Base-by-base conservation (phyloP, 2,113 vertebrate genomes). In the Campylorhamphus procurvoides region DNA sequence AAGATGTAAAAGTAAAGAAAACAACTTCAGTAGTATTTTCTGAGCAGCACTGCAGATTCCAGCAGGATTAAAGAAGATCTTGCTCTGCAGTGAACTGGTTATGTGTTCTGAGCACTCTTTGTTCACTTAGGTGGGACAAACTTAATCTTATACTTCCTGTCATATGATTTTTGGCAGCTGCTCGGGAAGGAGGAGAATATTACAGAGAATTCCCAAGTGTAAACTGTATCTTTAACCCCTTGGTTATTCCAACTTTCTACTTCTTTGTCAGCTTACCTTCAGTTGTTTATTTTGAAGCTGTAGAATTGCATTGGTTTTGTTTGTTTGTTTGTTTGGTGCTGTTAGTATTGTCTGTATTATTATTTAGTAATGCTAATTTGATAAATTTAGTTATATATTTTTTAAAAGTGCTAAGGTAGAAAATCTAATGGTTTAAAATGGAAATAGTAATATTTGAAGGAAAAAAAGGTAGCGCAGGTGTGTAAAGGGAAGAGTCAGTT, bases 51-150 rank as follows among this genome's bases (percentile, higher is more conserved):
- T 97, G 97, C 94, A 96, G 98, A 98, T 98, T 98, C 97, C 98
- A 97, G 90, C 84, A 97, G 97, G 98, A 98, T 98, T 98, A 98
- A 97, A 94, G 97, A 97, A 97, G 97, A 98, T 98, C 97, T 97
- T 93, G 25, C 97, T 97, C 97, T 97, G 93, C 96, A 98, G 97
- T 98, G 92, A 98, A 98, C 97, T 94, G 81, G 96, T 98, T 97
- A 98, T 97, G 98, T 97, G 95, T 97, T 99, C 98, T 98, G 98
- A 98, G 98, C 96, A 92, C 94, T 98, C 99, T 99, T 99, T 99
- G 99, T 99, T 99, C 98, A 88, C 97, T 98, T 99, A 99, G 99
- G 99, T 99, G 99, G 98, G 98, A 99, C 99, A 99, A 99, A 99
- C 98, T 98, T 99, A 99, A 99, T 99, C 98, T 99, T 98, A 97